Evolutionary conservation across 2,113 vertebrate species (phyloP).

Genomic region (Hylia prasina): DNA sequence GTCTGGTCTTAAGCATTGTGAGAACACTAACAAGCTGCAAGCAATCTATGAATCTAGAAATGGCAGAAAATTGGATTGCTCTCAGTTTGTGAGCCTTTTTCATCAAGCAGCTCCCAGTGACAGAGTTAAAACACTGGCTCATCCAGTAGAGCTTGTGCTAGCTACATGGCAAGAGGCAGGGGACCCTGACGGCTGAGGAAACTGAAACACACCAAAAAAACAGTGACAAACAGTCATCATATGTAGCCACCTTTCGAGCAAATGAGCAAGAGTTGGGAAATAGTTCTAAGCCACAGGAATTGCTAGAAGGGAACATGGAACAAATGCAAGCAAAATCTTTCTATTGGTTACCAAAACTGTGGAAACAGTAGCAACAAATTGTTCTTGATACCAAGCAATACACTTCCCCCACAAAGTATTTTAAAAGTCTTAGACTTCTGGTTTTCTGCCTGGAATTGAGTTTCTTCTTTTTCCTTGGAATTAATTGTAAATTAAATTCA

Average conservation of each 20-base stretch:
- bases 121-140: constrained; percentile 56
- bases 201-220: not conserved
- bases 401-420: not conserved
- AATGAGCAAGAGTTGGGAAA: not conserved
- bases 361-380: not conserved
- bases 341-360: not conserved
- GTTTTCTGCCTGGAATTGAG: not conserved
- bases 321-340: not conserved
- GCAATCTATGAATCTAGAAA: constrained; percentile 61
- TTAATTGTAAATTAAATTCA: not conserved
- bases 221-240: not conserved
- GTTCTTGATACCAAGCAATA: not conserved
- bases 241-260: not conserved
- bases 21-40: constrained; percentile 60
- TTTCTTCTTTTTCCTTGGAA: not conserved
- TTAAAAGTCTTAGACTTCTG: not conserved
- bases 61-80: constrained; percentile 67
- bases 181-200: constrained; percentile 23
- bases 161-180: constrained; percentile 33
- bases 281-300: constrained; percentile 18
- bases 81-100: constrained; percentile 64
- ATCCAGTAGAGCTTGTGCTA: constrained; percentile 39
- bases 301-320: not conserved
- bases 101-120: constrained; percentile 42
- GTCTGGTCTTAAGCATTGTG: constrained; percentile 35